A percentile compares a stretch with the other conserved stretches of the same genome.
Conservation (phyloP, 2,797 vertebrate species). For the Labroides dimidiatus region DNA sequence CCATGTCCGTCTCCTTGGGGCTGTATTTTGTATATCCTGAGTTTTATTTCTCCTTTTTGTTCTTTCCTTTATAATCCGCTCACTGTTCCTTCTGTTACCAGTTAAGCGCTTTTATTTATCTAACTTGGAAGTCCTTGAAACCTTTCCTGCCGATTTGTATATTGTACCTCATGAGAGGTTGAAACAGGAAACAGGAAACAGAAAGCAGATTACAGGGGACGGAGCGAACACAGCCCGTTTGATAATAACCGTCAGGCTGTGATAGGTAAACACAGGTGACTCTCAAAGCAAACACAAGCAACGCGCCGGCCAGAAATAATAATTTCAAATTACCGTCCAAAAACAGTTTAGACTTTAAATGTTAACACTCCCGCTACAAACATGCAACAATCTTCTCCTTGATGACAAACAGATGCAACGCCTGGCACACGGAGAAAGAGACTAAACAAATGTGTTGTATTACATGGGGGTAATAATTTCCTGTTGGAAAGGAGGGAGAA, state of each 20-base stretch:
- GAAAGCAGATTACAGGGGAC: conserved; percentile 18
- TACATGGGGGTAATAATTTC: conserved; percentile 66
- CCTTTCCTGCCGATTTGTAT: background rate
- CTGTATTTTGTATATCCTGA: background rate
- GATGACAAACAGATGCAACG: conserved; percentile 66
- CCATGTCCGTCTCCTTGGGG: background rate
- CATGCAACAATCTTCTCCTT: conserved; percentile 37
- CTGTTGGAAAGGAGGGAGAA: conserved; percentile 61
- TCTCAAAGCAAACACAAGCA: conserved; percentile 40
- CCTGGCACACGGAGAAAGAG: conserved; percentile 34
- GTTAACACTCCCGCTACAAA: conserved; percentile 57
- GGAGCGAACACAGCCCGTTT: conserved; percentile 16
- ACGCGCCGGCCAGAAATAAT: conserved; percentile 54
- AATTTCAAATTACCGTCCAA: conserved; percentile 46
- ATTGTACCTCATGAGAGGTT: conserved; percentile 3
- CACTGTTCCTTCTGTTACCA: background rate
- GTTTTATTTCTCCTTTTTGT: background rate
- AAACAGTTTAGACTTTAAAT: conserved; percentile 33
- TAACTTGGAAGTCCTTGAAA: conserved; percentile 8
- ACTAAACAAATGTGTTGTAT: conserved; percentile 68
- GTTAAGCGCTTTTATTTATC: background rate
- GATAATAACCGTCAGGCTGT: conserved; percentile 42
- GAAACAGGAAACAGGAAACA: conserved; percentile 18
- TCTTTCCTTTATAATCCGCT: background rate
- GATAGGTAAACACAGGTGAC: conserved; percentile 52